Evolutionary conservation across 2,113 vertebrate species (phyloP).

Genomic region (Pteropus alecto): DNA sequence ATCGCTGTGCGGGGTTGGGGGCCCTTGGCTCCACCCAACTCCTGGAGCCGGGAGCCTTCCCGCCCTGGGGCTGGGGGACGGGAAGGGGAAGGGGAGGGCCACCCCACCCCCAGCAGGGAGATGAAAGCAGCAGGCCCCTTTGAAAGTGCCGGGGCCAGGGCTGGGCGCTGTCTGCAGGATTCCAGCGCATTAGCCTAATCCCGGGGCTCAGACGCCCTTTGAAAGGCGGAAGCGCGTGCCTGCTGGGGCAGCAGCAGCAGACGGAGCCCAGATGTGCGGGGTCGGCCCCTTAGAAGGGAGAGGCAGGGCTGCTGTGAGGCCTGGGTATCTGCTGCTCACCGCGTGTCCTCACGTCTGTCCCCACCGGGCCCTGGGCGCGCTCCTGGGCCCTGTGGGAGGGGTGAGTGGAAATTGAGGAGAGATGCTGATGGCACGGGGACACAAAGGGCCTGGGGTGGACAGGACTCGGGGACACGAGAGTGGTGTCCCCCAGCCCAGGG

Average conservation of each 20-base stretch:
- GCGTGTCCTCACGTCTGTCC: not conserved
- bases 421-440: not conserved
- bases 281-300: slow-evolving; percentile 64
- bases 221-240: slow-evolving; percentile 71
- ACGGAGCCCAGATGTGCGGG: slow-evolving; percentile 50
- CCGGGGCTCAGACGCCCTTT: slow-evolving; percentile 72
- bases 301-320: not conserved
- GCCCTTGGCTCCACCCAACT: not conserved
- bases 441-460: not conserved
- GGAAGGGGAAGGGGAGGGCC: not conserved
- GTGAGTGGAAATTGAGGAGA: not conserved
- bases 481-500: not conserved
- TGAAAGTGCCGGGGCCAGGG: slow-evolving; percentile 48
- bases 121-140: slow-evolving; percentile 62
- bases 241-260: slow-evolving; percentile 15
- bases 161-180: slow-evolving; percentile 44
- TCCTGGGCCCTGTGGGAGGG: not conserved
- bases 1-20: not conserved
- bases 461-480: not conserved
- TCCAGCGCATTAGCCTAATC: slow-evolving; percentile 69
- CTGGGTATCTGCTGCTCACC: not conserved
- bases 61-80: not conserved
- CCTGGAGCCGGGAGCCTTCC: not conserved
- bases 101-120: not conserved
- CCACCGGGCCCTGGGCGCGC: fast-evolving